Conservation (phyloP, 2,113 vertebrate genomes). For the Bubo bubo region DNA sequence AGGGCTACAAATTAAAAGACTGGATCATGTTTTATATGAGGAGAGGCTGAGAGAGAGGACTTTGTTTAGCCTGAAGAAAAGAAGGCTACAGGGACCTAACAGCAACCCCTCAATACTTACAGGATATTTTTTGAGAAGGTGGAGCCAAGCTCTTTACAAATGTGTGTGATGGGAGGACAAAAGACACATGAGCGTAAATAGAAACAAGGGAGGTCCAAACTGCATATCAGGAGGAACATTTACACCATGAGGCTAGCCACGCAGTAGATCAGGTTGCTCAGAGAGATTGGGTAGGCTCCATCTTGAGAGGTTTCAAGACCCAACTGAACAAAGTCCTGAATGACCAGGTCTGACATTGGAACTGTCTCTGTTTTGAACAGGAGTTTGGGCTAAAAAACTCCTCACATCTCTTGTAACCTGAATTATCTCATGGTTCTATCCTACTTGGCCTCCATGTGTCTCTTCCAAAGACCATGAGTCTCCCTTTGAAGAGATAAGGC, state of each 20-base stretch:
- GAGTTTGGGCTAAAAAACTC: neutral
- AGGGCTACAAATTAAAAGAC: neutral
- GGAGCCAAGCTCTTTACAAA: neutral
- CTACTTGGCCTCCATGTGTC: neutral
- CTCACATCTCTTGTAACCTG: neutral
- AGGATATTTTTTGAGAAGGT: neutral
- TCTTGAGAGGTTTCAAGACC: neutral
- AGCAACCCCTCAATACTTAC: neutral
- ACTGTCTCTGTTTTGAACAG: neutral
- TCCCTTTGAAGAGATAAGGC: neutral
- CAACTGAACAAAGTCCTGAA: neutral
- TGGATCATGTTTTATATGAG: neutral
- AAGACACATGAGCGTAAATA: neutral
- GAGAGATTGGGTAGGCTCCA: neutral
- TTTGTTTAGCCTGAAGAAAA: neutral
- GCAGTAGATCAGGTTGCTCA: neutral
- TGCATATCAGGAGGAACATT: neutral
- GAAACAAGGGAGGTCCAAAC: neutral
- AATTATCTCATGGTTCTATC: neutral
- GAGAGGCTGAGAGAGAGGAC: neutral
- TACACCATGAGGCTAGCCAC: neutral
- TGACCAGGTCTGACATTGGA: fast-evolving
- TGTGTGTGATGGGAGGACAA: neutral
- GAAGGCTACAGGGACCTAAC: no score
- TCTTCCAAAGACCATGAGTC: neutral